These are phyloP conservation scores for Pelagia noctiluca DNA, from an alignment of 30 jellyfish, hydroid and myxozoan genomes.

Conservation along the genomic window DNA sequence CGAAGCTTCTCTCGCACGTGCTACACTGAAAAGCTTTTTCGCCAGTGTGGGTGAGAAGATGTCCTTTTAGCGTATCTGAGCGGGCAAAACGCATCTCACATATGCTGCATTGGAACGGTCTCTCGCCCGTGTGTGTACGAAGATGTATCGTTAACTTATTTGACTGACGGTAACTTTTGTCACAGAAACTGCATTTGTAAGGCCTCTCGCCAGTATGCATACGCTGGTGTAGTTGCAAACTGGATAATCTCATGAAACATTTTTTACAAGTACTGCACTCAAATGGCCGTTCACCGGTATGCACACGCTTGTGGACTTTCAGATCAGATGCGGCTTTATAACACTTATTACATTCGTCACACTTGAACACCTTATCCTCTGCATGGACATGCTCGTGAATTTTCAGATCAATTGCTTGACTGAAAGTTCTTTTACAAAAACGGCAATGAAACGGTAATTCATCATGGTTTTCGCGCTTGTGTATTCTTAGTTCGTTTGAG, in stretches of 20 bases:
- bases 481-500: no score
- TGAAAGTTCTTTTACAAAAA: no score
- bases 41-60: neutral
- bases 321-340: no score
- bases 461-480: no score
- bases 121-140: neutral
- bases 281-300: constrained; percentile 7
- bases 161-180: neutral
- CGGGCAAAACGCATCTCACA: neutral
- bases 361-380: no score
- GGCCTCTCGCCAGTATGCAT: constrained; percentile 6
- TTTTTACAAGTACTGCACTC: constrained; percentile 2
- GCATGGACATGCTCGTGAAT: no score
- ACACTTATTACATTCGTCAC: no score
- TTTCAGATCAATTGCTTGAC: no score
- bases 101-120: neutral
- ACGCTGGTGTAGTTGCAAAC: neutral
- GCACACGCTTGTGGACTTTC: no score
- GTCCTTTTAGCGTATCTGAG: neutral
- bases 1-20: neutral
- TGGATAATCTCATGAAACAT: neutral
- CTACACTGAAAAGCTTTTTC: neutral
- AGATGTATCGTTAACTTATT: neutral
- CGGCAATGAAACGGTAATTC: no score
- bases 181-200: neutral